A percentile compares a stretch with the other conserved stretches of the same genome.
These are phyloP conservation scores for Sphaerophoria taeniata DNA, from an alignment of 2,888 invertebrate species.

Conservation along the genomic window DNA sequence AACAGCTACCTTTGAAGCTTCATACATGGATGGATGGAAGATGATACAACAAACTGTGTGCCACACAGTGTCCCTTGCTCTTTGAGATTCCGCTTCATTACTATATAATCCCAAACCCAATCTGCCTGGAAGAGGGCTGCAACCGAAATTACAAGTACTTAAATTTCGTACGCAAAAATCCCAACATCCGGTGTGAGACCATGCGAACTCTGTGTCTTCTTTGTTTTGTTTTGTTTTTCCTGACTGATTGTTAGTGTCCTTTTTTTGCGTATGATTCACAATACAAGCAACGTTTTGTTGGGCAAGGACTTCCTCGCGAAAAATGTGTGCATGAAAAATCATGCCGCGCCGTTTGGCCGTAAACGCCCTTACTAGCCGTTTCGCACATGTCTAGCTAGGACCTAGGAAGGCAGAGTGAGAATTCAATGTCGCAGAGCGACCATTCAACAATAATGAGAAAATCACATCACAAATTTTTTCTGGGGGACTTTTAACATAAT, in stretches of 20 bases:
- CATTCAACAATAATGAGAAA: slow-evolving; percentile 47
- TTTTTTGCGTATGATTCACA: slow-evolving; percentile 54
- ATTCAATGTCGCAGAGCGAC: not conserved
- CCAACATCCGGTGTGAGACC: slow-evolving; percentile 50
- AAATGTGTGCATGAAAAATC: slow-evolving; percentile 62
- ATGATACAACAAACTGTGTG: slow-evolving; percentile 45
- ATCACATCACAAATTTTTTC: slow-evolving; percentile 53
- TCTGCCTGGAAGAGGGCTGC: slow-evolving; percentile 65
- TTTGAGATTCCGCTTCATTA: slow-evolving; percentile 36
- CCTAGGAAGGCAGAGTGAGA: not conserved
- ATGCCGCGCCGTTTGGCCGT: slow-evolving; percentile 2
- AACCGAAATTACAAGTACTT: slow-evolving; percentile 52
- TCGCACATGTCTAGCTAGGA: slow-evolving; percentile 21
- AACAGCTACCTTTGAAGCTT: not conserved
- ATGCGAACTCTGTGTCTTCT: not conserved
- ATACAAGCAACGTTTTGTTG: slow-evolving; percentile 38
- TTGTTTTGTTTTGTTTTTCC: not conserved
- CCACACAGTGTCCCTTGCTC: slow-evolving; percentile 42
- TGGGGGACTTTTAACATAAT: slow-evolving; percentile 30
- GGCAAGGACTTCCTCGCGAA: slow-evolving; percentile 49
- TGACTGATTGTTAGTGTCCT: slow-evolving; percentile 22
- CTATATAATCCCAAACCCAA: slow-evolving; percentile 65
- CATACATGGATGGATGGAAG: not conserved
- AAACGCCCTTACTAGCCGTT: slow-evolving; percentile 42
- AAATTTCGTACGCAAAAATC: slow-evolving; percentile 63